Evolutionary conservation across 2,113 vertebrate genomes (phyloP), one percentile per base, ranked within the genome.

Genomic region (Andinoacara biseriatus): DNA sequence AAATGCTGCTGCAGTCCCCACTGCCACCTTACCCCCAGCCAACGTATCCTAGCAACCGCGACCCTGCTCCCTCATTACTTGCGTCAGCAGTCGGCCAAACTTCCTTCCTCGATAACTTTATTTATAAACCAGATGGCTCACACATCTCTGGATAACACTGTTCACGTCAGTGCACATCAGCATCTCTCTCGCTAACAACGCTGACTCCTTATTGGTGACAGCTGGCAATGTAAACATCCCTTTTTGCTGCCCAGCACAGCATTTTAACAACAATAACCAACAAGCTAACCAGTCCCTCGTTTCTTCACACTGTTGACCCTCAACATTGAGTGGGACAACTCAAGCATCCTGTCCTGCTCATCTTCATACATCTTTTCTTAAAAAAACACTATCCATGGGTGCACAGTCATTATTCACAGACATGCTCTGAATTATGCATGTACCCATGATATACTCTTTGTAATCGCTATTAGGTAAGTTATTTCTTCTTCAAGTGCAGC

Each of bases 41-140:
- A 77, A 85, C n/a, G 91, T 95, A 81, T 92, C 93, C 91, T 92
- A 92, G 94, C 94, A 94, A 94, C 94, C 84, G 22, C 59, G 69
- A 93, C 85, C 89, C 89, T 82, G 60, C 84, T 87, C 82, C 78
- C 76, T 92, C 91, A 89, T 89, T 80, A 84, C 87, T 87, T 90
- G 89, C 87, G 89, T 93, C 92, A 91, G 80, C 43, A 14, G 59
- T 56, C 52, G 52, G 26, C 77, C 81, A 65, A 93, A 93, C 93
- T 93, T 93, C 90, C 91, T 87, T 91, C 89, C 91, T 84, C 43
- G 2, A 87, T 87, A 94, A 94, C 92, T 94, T 93, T 93, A 93
- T 93, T 93, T 93, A 92, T 89, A 93, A 92, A 91, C 89, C 90
- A 82, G 87, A 90, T 86, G 90, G 89, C 84, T 80, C 86, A 89